Evolutionary conservation across 2,888 invertebrate species (phyloP).

Genomic region (Drosophila melanocephala): DNA sequence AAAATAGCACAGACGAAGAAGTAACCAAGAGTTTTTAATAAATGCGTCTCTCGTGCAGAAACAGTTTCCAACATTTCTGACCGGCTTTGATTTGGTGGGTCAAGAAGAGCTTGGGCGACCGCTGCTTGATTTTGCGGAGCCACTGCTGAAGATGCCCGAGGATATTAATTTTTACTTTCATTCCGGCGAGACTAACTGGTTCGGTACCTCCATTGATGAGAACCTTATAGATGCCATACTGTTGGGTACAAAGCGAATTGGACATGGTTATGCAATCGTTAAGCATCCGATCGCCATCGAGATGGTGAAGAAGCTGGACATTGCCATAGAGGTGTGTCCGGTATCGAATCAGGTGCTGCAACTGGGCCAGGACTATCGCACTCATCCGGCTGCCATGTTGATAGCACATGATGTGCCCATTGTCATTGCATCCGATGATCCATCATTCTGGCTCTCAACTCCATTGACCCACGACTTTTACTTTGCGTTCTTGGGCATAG

Average conservation of each 20-base stretch:
- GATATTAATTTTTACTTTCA: slow-evolving; percentile 90
- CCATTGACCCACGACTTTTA: slow-evolving; percentile 92
- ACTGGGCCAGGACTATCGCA: slow-evolving; percentile 90
- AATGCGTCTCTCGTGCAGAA: slow-evolving; percentile 82
- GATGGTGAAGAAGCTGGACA: slow-evolving; percentile 87
- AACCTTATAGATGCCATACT: slow-evolving; percentile 91
- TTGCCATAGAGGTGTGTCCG: slow-evolving; percentile 91
- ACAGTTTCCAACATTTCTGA: slow-evolving; percentile 88
- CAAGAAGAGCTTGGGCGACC: slow-evolving; percentile 91
- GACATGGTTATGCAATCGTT: slow-evolving; percentile 90
- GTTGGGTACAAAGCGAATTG: slow-evolving; percentile 90
- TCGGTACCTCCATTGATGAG: slow-evolving; percentile 88
- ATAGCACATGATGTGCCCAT: slow-evolving; percentile 90
- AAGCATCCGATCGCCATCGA: slow-evolving; percentile 90
- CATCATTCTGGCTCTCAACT: slow-evolving; percentile 90
- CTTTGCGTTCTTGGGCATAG: slow-evolving; percentile 91
- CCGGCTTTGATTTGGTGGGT: slow-evolving; percentile 93
- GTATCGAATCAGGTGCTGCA: slow-evolving; percentile 92
- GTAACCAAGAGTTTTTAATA: background rate
- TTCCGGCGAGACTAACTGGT: slow-evolving; percentile 93
- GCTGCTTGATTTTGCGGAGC: slow-evolving; percentile 87
- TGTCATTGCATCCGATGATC: slow-evolving; percentile 93
- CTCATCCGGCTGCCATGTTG: slow-evolving; percentile 90
- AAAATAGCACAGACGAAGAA: too few relatives aligned
- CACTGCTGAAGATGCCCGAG: slow-evolving; percentile 86